These are phyloP conservation scores for Hemicordylus capensis DNA, from an alignment of 2,113 vertebrate genomes.

Conservation along the genomic window DNA sequence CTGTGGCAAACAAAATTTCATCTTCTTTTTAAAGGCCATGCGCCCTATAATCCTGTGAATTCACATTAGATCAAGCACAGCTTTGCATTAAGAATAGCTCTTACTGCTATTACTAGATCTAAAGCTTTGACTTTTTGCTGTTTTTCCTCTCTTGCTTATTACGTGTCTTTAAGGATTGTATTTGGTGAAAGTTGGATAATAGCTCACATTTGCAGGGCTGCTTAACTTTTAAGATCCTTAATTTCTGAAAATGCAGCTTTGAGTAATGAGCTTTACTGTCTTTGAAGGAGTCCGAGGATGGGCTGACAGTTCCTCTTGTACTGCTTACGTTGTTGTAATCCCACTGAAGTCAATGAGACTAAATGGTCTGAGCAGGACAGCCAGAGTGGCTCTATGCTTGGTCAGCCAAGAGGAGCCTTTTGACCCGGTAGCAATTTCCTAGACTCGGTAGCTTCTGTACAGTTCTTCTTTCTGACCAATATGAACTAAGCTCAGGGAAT, in stretches of 20 bases:
- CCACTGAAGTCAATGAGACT: not conserved
- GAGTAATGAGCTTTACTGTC: not conserved
- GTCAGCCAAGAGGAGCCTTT: not conserved
- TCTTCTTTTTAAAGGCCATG: slow-evolving; percentile 38
- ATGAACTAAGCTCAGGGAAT: not conserved
- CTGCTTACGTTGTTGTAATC: not conserved
- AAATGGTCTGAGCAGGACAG: not conserved
- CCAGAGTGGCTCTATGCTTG: not conserved
- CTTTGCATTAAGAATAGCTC: slow-evolving; percentile 44
- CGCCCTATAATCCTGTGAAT: slow-evolving; percentile 43
- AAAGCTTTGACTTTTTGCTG: slow-evolving; percentile 35
- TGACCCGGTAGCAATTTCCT: not conserved
- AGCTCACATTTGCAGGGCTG: not conserved
- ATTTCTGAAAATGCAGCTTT: slow-evolving; percentile 30
- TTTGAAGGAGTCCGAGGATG: not conserved
- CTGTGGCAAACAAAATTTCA: slow-evolving; percentile 39
- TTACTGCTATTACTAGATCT: slow-evolving; percentile 46
- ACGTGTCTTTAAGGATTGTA: slow-evolving; percentile 24
- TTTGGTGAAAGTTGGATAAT: slow-evolving; percentile 21
- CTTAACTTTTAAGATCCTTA: slow-evolving; percentile 16
- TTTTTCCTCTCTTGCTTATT: not conserved
- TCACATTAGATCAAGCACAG: slow-evolving; percentile 40
- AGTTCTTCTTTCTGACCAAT: not conserved
- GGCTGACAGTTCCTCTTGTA: not conserved
- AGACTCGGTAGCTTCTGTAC: not conserved